These are phyloP conservation scores for Onychorhynchus coronatus DNA, from an alignment of 2,113 vertebrate species.

Conservation along the genomic window DNA sequence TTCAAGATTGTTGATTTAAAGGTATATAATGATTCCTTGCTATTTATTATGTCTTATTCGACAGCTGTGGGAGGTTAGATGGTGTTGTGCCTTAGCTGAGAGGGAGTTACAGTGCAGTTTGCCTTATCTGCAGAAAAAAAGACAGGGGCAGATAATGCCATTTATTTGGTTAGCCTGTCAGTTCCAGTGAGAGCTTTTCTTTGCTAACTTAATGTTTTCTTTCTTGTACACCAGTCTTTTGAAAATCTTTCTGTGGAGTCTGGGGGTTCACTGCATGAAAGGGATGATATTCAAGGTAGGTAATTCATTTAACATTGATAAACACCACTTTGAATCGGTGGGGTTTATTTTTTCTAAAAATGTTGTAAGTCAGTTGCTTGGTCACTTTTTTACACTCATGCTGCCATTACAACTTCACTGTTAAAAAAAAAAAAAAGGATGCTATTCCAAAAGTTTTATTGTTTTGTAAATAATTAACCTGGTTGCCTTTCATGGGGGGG, in stretches of 20 bases:
- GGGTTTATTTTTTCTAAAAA: background rate
- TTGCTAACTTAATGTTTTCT: slow-evolving; percentile 57
- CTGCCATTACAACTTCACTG: background rate
- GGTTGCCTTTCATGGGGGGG: background rate
- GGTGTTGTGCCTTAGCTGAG: background rate
- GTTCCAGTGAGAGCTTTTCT: background rate
- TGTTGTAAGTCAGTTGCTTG: background rate
- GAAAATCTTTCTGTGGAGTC: slow-evolving; percentile 92
- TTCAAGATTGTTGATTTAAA: background rate
- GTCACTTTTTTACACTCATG: background rate
- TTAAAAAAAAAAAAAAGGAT: background rate
- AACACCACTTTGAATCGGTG: background rate
- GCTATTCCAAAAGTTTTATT: background rate
- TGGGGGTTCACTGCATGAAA: slow-evolving; percentile 85
- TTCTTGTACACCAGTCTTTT: slow-evolving; percentile 80
- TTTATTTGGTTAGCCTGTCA: background rate
- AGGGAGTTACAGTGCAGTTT: background rate
- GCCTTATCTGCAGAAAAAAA: background rate
- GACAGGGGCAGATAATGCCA: background rate
- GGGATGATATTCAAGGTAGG: slow-evolving; percentile 85
- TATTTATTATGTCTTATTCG: background rate
- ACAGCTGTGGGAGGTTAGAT: background rate
- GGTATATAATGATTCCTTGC: background rate
- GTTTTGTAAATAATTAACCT: background rate
- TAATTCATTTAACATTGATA: background rate